Evolutionary conservation across 2,888 invertebrate species (phyloP).

Genomic region (Pristionchus exspectatus): DNA sequence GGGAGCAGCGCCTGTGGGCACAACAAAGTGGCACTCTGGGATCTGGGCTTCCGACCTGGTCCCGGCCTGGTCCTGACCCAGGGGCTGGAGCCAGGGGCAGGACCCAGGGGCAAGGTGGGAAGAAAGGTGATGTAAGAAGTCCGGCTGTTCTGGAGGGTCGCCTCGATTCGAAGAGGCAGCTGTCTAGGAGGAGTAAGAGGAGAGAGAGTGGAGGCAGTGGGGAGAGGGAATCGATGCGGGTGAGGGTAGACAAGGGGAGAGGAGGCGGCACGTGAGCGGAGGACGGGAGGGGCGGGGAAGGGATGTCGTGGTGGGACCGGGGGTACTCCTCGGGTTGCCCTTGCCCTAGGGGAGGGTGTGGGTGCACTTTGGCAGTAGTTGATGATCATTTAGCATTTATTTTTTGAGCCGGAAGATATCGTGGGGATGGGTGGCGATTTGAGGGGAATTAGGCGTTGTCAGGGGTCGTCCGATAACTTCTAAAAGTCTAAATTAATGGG

Average conservation of each 20-base stretch:
- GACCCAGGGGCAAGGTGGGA: neutral
- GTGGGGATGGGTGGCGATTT: too few relatives aligned
- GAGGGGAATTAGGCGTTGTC: too few relatives aligned
- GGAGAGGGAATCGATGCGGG: conserved; percentile 25
- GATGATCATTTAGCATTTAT: too few relatives aligned
- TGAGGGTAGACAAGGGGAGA: neutral
- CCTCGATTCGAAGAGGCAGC: neutral
- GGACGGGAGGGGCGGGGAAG: neutral
- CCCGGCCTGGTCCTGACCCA: neutral
- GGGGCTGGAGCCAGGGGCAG: too few relatives aligned
- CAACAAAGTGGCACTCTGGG: neutral
- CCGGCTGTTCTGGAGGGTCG: neutral
- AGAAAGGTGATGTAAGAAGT: neutral
- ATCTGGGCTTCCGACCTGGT: neutral
- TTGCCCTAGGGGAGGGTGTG: neutral
- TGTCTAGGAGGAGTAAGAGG: neutral
- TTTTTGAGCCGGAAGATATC: too few relatives aligned
- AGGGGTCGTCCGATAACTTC: too few relatives aligned
- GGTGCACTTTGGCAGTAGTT: neutral
- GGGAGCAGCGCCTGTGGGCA: neutral
- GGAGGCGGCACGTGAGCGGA: conserved; percentile 30
- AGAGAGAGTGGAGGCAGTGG: neutral
- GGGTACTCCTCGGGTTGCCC: neutral
- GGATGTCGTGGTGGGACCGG: conserved; percentile 20
- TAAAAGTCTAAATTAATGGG: too few relatives aligned